These are phyloP conservation scores for Microvelia longipes DNA, from an alignment of 1,140 invertebrate species.

Conservation along the genomic window DNA sequence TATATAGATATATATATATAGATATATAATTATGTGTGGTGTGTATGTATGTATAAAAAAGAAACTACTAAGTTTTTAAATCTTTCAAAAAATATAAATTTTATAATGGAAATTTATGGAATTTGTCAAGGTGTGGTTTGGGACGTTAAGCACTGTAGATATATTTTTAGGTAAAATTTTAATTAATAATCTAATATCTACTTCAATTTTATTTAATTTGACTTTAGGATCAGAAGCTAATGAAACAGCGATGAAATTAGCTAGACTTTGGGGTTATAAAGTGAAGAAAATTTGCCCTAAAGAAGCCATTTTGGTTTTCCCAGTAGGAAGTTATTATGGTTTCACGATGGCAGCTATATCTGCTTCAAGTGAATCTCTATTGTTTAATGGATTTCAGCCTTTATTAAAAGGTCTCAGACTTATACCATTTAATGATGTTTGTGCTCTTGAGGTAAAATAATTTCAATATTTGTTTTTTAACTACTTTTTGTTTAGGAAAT, in stretches of 20 bases:
- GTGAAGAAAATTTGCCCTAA: slow-evolving; percentile 54
- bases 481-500: not conserved
- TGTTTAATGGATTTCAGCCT: slow-evolving; percentile 57
- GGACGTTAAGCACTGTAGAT: no score
- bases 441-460: slow-evolving; percentile 45
- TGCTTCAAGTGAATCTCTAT: slow-evolving; percentile 51
- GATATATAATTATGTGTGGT: no score
- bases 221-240: slow-evolving; percentile 66
- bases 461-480: not conserved
- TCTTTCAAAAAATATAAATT: no score
- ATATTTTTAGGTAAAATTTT: no score
- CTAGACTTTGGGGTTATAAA: slow-evolving; percentile 60
- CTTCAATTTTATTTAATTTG: no score
- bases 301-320: slow-evolving; percentile 59
- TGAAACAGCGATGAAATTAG: slow-evolving; percentile 63
- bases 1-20: no score
- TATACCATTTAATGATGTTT: slow-evolving; percentile 55
- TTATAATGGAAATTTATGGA: no score
- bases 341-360: slow-evolving; percentile 65
- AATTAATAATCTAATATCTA: no score
- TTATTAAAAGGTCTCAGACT: slow-evolving; percentile 58
- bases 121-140: no score
- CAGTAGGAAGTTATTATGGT: slow-evolving; percentile 67
- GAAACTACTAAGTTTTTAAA: no score
- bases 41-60: no score